Conservation (phyloP, 2,113 vertebrate species). For the Neodon shergylaensis region DNA sequence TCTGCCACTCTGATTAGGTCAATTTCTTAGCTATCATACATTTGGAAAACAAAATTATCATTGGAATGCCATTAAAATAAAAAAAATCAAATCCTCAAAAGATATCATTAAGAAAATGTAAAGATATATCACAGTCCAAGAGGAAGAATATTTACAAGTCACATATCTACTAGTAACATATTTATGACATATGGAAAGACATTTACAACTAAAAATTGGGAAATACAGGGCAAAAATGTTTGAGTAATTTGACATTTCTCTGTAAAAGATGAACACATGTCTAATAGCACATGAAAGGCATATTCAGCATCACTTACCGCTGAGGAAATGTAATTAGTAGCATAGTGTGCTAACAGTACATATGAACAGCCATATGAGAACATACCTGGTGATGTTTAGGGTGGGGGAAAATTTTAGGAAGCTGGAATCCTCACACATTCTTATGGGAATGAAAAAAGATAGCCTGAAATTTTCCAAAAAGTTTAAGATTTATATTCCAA, state of each 20-base stretch:
- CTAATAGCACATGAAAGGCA: not conserved
- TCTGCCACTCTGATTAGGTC: not conserved
- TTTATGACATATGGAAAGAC: not conserved
- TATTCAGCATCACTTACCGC: not conserved
- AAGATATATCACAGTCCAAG: not conserved
- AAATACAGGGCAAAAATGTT: not conserved
- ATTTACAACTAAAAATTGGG: constrained; percentile 31
- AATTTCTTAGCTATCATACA: constrained; percentile 7
- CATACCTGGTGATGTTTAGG: not conserved
- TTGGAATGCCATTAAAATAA: not conserved
- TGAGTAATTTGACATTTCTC: not conserved
- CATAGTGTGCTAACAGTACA: not conserved
- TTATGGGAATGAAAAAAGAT: not conserved
- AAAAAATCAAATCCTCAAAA: constrained; percentile 37
- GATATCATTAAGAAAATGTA: not conserved
- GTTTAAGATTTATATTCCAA: not conserved
- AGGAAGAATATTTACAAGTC: constrained; percentile 29
- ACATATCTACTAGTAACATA: not conserved
- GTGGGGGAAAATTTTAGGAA: not conserved
- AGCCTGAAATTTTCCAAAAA: not conserved
- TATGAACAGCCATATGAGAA: not conserved
- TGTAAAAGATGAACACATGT: not conserved
- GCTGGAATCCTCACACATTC: not conserved
- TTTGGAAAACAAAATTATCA: not conserved
- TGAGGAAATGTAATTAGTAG: not conserved